A percentile compares a stretch with the other conserved stretches of the same genome.
Conservation (phyloP, 2,797 vertebrate species). For the Rhinogobio ventralis region DNA sequence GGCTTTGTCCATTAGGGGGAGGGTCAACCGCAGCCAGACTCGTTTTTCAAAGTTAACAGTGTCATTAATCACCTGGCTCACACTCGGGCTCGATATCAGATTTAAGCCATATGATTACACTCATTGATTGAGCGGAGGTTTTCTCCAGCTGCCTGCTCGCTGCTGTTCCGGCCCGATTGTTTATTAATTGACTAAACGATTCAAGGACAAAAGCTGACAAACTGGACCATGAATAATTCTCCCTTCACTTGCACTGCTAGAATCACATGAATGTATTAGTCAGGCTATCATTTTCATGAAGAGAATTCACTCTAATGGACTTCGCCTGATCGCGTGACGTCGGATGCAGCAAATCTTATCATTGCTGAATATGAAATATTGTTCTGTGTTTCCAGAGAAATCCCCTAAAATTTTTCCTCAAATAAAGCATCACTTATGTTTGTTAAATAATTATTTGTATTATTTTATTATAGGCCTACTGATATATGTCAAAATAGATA, state of each 20-base stretch:
- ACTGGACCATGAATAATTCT: slow-evolving; percentile 71
- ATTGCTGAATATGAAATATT: slow-evolving; percentile 10
- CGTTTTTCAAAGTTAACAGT: slow-evolving; percentile 73
- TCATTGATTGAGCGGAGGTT: slow-evolving; percentile 76
- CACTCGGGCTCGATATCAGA: slow-evolving; percentile 65
- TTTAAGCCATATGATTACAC: slow-evolving; percentile 76
- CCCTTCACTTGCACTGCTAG: slow-evolving; percentile 4
- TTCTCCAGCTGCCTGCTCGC: slow-evolving; percentile 60
- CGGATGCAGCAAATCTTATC: slow-evolving; percentile 12
- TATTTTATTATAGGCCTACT: no score
- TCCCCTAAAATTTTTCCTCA: not conserved
- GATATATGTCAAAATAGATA: no score
- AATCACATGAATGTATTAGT: slow-evolving; percentile 15
- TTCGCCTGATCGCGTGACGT: slow-evolving; percentile 34
- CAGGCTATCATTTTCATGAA: slow-evolving; percentile 6
- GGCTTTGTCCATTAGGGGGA: slow-evolving; percentile 34
- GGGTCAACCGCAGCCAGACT: slow-evolving; percentile 49
- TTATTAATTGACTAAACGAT: slow-evolving; percentile 73
- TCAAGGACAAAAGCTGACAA: slow-evolving; percentile 72
- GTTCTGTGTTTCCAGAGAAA: slow-evolving; percentile 3
- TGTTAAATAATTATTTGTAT: not conserved
- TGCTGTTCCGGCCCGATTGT: slow-evolving; percentile 66
- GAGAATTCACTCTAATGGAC: slow-evolving; percentile 19
- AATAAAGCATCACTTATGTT: not conserved
- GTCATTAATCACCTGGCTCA: slow-evolving; percentile 75